Percentiles rank a stretch among this genome's conserved stretches.
Evolutionary conservation across 1,140 invertebrate genomes (phyloP).

Genomic region (Teleogryllus occipitalis): DNA sequence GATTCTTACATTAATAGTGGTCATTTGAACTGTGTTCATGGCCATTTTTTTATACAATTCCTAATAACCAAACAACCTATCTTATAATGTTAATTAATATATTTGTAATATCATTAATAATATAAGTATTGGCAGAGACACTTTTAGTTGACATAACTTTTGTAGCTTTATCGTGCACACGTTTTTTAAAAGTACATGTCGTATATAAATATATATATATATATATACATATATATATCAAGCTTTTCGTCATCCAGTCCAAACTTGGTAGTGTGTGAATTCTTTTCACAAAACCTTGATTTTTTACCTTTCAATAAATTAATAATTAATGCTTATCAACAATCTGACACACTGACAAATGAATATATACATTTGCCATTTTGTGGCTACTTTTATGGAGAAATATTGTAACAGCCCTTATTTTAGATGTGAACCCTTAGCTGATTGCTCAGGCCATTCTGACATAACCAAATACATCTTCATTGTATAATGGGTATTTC

Average conservation of each 20-base stretch:
- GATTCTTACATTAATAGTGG: conserved; percentile 9
- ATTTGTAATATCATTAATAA: conserved; percentile 10
- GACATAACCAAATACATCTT: neutral
- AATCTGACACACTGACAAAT: neutral
- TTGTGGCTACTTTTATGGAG: conserved; percentile 9
- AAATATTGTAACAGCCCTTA: conserved; percentile 12
- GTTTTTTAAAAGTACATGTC: conserved; percentile 22
- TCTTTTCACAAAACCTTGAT: conserved; percentile 5
- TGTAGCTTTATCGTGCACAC: conserved; percentile 22
- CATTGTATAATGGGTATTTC: neutral
- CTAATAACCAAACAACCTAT: conserved; percentile 12
- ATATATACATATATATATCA: conserved; percentile 11
- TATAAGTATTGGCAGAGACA: conserved; percentile 20
- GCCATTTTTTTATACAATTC: conserved; percentile 21
- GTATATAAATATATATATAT: conserved; percentile 12
- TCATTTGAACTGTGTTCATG: neutral
- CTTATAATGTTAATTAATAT: conserved; percentile 16
- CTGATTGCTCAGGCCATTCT: conserved; percentile 12
- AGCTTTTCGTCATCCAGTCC: conserved; percentile 13
- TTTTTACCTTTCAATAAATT: conserved; percentile 6
- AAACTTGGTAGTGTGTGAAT: conserved; percentile 4
- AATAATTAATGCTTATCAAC: conserved; percentile 1
- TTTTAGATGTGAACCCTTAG: conserved; percentile 17
- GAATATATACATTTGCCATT: conserved; percentile 1
- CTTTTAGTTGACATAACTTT: conserved; percentile 19